phyloP scores from a whole-genome alignment of 1,140 invertebrate genomes.

The Phymorhynchus buccinoides region DNA sequence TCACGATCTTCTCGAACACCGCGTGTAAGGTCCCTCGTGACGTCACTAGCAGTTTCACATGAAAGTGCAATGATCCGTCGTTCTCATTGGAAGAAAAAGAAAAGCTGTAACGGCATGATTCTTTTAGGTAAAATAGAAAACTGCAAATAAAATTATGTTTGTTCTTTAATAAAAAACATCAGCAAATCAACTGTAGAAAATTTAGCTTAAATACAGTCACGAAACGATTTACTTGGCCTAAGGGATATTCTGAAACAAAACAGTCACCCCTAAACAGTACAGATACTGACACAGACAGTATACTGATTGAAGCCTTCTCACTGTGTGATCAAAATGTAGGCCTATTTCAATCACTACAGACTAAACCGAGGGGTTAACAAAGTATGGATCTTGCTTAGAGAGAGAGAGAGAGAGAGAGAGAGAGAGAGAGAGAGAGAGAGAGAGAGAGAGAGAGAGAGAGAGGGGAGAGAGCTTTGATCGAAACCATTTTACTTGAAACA shows the following conservation, averaged over 20 bases:
- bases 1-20: constrained; percentile 32
- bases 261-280: background rate
- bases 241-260: too few relatives aligned
- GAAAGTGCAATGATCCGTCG: background rate
- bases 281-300: background rate
- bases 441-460: too few relatives aligned
- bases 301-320: background rate
- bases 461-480: too few relatives aligned
- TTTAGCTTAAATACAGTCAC: background rate
- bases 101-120: background rate
- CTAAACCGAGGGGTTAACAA: too few relatives aligned
- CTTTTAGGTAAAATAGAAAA: background rate
- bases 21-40: constrained; percentile 49
- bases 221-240: background rate
- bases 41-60: constrained; percentile 48
- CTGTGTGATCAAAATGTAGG: too few relatives aligned
- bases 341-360: too few relatives aligned
- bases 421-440: too few relatives aligned
- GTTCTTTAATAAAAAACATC: background rate
- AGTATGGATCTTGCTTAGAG: too few relatives aligned
- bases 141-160: background rate
- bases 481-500: too few relatives aligned
- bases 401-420: too few relatives aligned
- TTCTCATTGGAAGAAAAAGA: background rate
- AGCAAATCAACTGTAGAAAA: background rate